These are phyloP conservation scores for Pterostichus madidus DNA, from an alignment of 2,888 invertebrate species.

Conservation along the genomic window DNA sequence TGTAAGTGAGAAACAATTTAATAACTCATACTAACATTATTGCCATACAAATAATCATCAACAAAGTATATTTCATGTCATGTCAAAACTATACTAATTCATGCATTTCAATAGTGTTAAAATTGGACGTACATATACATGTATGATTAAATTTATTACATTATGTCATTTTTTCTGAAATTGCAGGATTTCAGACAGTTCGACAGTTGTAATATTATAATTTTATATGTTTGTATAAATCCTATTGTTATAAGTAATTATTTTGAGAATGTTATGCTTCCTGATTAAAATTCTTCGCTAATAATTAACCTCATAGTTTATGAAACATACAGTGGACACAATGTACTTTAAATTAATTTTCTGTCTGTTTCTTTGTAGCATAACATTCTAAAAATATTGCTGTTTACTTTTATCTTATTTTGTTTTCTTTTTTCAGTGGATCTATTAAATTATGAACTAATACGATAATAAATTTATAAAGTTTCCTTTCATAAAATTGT, in stretches of 20 bases:
- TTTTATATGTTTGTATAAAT: slow-evolving; percentile 36
- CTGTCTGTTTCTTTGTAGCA: slow-evolving; percentile 42
- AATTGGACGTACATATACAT: neutral
- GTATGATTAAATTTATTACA: slow-evolving; percentile 33
- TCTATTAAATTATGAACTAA: slow-evolving; percentile 54
- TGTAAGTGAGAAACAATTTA: slow-evolving; percentile 35
- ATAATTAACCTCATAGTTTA: slow-evolving; percentile 9
- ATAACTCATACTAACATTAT: slow-evolving; percentile 1
- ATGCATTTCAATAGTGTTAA: slow-evolving; percentile 4
- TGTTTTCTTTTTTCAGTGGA: slow-evolving; percentile 64
- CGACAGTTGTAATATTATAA: neutral
- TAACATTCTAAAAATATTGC: slow-evolving; percentile 56
- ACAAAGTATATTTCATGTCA: slow-evolving; percentile 32
- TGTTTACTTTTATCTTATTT: slow-evolving; percentile 60
- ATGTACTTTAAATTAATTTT: slow-evolving; percentile 31
- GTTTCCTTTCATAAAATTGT: slow-evolving; percentile 55
- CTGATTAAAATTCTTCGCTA: neutral
- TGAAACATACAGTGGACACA: neutral
- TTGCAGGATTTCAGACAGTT: neutral
- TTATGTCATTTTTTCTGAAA: slow-evolving; percentile 9
- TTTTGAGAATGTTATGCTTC: slow-evolving; percentile 60
- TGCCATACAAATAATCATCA: slow-evolving; percentile 1
- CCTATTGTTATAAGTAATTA: slow-evolving; percentile 12
- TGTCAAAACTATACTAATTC: slow-evolving; percentile 20
- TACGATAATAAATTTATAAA: slow-evolving; percentile 48